phyloP scores from a whole-genome alignment of 2,113 vertebrate species.

The Scomber colias region DNA sequence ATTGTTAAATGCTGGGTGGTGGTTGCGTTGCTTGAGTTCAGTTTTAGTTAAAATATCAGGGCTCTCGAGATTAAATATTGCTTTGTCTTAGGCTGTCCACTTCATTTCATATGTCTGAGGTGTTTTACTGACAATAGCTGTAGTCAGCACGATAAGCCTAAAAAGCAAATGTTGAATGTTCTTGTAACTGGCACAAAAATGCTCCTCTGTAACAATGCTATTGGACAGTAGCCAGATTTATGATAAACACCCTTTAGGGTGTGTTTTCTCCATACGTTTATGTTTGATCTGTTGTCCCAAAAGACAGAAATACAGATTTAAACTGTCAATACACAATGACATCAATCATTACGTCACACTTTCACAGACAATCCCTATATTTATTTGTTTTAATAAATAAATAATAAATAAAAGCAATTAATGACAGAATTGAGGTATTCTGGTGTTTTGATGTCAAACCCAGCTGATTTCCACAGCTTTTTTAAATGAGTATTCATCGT shows the following conservation, averaged over 20 bases:
- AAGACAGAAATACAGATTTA: background rate
- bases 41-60: slow-evolving; percentile 2
- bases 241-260: background rate
- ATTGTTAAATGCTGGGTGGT: background rate
- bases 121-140: slow-evolving; percentile 15
- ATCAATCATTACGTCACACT: background rate
- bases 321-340: background rate
- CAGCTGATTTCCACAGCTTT: no score
- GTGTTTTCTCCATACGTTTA: slow-evolving; percentile 1
- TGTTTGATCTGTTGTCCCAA: no score
- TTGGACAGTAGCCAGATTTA: background rate
- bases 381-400: background rate
- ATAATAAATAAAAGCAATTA: background rate
- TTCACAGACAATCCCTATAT: background rate
- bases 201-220: background rate
- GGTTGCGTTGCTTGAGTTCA: background rate
- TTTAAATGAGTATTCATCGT: background rate
- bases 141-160: background rate
- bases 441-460: background rate
- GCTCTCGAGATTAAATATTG: slow-evolving; percentile 11
- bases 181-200: background rate
- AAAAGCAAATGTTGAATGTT: slow-evolving; percentile 48
- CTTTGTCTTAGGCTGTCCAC: slow-evolving; percentile 3
- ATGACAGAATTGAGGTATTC: background rate
- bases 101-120: slow-evolving; percentile 17